Conservation (phyloP, 2,113 vertebrate species). For the Pseudolaguvia tuberculata region DNA sequence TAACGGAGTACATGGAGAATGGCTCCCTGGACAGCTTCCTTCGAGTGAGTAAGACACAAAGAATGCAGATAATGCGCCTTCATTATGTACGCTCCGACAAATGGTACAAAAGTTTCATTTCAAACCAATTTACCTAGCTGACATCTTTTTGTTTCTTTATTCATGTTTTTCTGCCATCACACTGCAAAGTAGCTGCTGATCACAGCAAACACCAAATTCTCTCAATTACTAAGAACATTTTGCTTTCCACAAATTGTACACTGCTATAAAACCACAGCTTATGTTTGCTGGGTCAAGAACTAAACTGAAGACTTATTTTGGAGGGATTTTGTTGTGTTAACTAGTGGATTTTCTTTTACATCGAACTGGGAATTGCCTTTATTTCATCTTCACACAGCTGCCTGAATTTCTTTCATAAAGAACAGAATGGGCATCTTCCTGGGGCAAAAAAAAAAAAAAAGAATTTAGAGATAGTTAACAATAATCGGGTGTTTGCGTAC, state of each 20-base stretch:
- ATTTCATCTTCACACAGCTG: slow-evolving; percentile 37
- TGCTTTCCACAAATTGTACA: slow-evolving; percentile 27
- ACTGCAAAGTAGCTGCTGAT: slow-evolving; percentile 26
- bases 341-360: not conserved
- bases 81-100: slow-evolving; percentile 43
- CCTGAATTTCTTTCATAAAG: slow-evolving; percentile 21
- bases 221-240: slow-evolving; percentile 26
- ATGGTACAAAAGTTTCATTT: slow-evolving; percentile 28
- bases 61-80: slow-evolving; percentile 39
- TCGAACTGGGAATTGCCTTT: not conserved
- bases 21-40: slow-evolving; percentile 85
- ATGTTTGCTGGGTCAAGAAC: slow-evolving; percentile 15
- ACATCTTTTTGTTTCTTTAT: not conserved
- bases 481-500: slow-evolving; percentile 4
- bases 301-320: slow-evolving; percentile 4
- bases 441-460: not conserved
- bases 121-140: slow-evolving; percentile 39
- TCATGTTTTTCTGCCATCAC: not conserved
- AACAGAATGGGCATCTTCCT: slow-evolving; percentile 29
- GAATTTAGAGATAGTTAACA: not conserved
- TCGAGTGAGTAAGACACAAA: slow-evolving; percentile 69
- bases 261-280: slow-evolving; percentile 5
- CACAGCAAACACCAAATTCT: slow-evolving; percentile 30
- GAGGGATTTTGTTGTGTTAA: not conserved
- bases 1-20: slow-evolving; percentile 88